phyloP scores from a whole-genome alignment of 2,888 invertebrate species.

The Parnassius orleans region DNA sequence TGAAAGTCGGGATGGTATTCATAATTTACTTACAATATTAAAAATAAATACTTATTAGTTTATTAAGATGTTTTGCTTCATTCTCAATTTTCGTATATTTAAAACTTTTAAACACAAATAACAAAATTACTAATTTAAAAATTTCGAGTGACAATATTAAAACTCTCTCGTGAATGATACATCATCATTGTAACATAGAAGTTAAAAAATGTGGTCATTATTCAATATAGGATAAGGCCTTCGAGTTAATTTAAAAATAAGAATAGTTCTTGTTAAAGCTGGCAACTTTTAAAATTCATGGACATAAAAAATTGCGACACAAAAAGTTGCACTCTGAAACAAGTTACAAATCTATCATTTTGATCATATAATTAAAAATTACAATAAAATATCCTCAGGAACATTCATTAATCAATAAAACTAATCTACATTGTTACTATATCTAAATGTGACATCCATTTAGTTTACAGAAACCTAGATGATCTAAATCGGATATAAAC shows the following conservation, averaged over 20 bases:
- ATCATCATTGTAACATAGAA: slow-evolving; percentile 17
- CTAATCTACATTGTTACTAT: slow-evolving; percentile 49
- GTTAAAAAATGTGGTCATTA: slow-evolving; percentile 20
- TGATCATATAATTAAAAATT: slow-evolving; percentile 58
- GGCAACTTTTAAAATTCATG: neutral
- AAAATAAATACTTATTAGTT: neutral
- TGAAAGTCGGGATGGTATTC: neutral
- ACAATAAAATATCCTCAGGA: slow-evolving; percentile 50
- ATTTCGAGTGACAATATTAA: neutral
- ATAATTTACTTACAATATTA: slow-evolving; percentile 7
- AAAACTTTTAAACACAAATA: too few relatives aligned
- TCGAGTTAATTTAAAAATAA: slow-evolving; percentile 3
- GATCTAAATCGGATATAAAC: slow-evolving; percentile 25
- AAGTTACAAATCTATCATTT: slow-evolving; percentile 43
- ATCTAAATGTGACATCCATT: slow-evolving; percentile 33
- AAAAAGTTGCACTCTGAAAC: slow-evolving; percentile 13
- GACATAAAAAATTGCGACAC: slow-evolving; percentile 2
- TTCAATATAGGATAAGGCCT: slow-evolving; percentile 16
- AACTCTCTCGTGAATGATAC: neutral
- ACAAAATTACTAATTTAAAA: too few relatives aligned
- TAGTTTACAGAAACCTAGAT: slow-evolving; percentile 36
- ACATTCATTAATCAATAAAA: slow-evolving; percentile 56
- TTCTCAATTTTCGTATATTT: too few relatives aligned
- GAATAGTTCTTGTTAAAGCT: neutral
- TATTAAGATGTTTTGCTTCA: neutral